Percentiles rank a stretch among this genome's conserved stretches.
These are phyloP conservation scores for Sphyrna mokarran DNA, from an alignment of 2,113 vertebrate genomes.

Conservation along the genomic window DNA sequence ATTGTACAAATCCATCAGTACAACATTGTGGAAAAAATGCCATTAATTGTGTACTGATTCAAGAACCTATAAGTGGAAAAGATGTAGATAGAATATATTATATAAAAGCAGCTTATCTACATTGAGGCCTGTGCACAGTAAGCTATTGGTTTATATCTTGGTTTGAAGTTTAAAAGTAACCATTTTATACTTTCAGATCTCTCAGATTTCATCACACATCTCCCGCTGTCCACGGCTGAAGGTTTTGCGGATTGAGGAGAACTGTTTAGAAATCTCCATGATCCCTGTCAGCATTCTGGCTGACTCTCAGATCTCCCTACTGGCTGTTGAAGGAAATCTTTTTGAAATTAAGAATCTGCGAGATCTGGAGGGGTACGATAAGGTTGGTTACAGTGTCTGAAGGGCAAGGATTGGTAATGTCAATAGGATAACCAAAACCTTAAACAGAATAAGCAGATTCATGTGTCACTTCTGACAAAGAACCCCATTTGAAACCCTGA, in stretches of 20 bases:
- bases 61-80: not conserved
- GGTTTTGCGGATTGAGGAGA: slow-evolving; percentile 91
- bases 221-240: slow-evolving; percentile 83
- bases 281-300: slow-evolving; percentile 79
- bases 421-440: not conserved
- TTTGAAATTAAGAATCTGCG: slow-evolving; percentile 87
- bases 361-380: slow-evolving; percentile 87
- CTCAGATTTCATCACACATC: slow-evolving; percentile 72
- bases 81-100: not conserved
- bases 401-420: not conserved
- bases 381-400: slow-evolving; percentile 60
- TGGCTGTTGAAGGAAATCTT: slow-evolving; percentile 92
- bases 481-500: not conserved
- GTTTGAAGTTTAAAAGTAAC: not conserved
- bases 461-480: not conserved
- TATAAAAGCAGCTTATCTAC: not conserved
- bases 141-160: not conserved
- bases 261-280: slow-evolving; percentile 86
- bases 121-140: not conserved
- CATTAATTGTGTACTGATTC: not conserved
- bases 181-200: slow-evolving; percentile 63
- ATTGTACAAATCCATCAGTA: not conserved
- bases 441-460: not conserved
- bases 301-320: slow-evolving; percentile 84
- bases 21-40: not conserved